These are phyloP conservation scores for Forpus xanthops DNA, from an alignment of 2,797 vertebrate genomes.

Conservation along the genomic window DNA sequence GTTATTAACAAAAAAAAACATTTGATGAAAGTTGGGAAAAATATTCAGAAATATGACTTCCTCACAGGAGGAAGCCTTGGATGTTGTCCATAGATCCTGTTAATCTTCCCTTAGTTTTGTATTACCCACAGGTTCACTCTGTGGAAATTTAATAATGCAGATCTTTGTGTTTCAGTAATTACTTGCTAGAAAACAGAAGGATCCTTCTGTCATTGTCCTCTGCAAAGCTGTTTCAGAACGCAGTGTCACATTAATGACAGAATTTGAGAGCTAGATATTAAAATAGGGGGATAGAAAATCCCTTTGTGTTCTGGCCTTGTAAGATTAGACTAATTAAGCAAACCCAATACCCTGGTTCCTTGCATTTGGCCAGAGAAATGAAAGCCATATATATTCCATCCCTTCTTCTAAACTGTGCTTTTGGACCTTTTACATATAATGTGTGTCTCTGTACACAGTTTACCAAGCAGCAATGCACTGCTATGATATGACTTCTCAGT, in stretches of 20 bases:
- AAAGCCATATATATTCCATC: neutral
- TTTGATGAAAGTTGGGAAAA: neutral
- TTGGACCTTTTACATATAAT: neutral
- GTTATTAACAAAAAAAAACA: neutral
- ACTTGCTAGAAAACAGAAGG: neutral
- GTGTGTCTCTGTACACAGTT: neutral
- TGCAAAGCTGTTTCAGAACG: neutral
- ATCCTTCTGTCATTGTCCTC: neutral
- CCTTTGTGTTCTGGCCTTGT: neutral
- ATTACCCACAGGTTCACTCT: neutral
- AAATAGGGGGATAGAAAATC: neutral
- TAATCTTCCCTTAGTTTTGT: neutral
- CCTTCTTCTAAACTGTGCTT: neutral
- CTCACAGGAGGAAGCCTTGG: neutral
- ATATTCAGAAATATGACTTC: neutral
- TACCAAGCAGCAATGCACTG: neutral
- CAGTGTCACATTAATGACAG: neutral
- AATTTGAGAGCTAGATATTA: neutral
- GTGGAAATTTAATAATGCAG: conserved; percentile 13
- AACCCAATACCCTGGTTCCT: neutral
- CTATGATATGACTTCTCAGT: neutral
- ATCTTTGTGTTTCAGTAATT: conserved; percentile 13
- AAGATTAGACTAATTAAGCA: neutral
- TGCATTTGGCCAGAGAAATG: neutral
- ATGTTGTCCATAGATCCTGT: neutral